Base-by-base conservation (phyloP, 2,113 vertebrate species). In the Phrynosoma platyrhinos region DNA sequence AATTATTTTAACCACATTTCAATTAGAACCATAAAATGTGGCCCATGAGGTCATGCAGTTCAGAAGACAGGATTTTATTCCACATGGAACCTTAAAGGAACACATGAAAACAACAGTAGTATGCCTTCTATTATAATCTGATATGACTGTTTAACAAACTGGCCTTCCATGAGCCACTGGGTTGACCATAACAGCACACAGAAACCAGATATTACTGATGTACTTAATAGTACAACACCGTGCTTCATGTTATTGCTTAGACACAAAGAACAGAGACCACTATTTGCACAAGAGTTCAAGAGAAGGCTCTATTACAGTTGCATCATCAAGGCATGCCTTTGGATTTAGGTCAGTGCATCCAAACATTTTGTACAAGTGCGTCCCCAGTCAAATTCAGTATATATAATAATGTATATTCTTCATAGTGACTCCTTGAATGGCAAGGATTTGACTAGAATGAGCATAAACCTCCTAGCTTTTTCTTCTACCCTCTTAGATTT, bases 41-140 rank as follows among this genome's bases (percentile, higher is more conserved):
- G 94, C 87, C 89, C 92, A 94, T 96, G 95, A 97, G 94, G 94
- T 96, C 94, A 95, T 95, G 94, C 94, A 92, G 95, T 92, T 95
- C 93, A 95, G 91, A 87, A 94, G 90, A 94, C 94, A 62, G 78
- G 86, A 91, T 94, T 92, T 93, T 87, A 79, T 40, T 92, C 71
- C 42, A 75, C n/a, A 64, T 0, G 21, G 86, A 92, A 42, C 32
- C 93, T 93, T 91, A 92, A 90, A 9, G 88, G 92, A 93, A 92
- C 92, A 91, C 93, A 93, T 89, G 58, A 88, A 91, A 95, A 92
- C 72, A 87, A 79, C 40, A 40, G 10, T 85, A 91, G 89, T 92
- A 89, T 68, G 71, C 92, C 92, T 89, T 91, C 6, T 87, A 81
- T 40, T 21, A 92, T 81, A 71, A 92, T 93, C 93, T 94, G 92